Conservation (phyloP, 2,888 invertebrate genomes). For the Drosophila pseudotakahashii region DNA sequence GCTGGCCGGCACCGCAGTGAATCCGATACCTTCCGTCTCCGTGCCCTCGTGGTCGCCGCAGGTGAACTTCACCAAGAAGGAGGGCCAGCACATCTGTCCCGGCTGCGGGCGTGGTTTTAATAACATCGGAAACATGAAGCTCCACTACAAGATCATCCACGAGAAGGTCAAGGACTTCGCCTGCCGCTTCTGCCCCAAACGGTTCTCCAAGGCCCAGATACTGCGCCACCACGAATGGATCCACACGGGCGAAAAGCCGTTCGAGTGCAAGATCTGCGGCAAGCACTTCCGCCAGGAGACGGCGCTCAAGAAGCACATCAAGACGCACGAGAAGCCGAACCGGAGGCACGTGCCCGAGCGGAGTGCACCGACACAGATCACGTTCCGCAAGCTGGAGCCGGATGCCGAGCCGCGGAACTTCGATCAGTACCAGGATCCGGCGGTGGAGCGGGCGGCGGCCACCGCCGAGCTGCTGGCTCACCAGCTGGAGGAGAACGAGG, state of each 20-base stretch:
- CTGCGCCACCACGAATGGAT: conserved; percentile 83
- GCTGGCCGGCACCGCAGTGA: conserved; percentile 80
- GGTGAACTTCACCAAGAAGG: conserved; percentile 83
- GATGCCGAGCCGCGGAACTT: conserved; percentile 68
- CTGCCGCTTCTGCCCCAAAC: conserved; percentile 81
- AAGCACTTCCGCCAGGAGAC: conserved; percentile 82
- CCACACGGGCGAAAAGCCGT: conserved; percentile 83
- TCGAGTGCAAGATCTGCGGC: conserved; percentile 80
- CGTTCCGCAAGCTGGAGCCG: conserved; percentile 63
- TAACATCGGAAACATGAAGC: conserved; percentile 81
- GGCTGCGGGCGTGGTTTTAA: conserved; percentile 82
- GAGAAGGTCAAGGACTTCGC: conserved; percentile 83
- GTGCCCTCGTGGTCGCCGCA: conserved; percentile 82
- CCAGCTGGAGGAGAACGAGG: conserved; percentile 78
- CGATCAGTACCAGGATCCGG: conserved; percentile 74
- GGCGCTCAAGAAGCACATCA: conserved; percentile 81
- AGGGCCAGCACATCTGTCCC: conserved; percentile 82
- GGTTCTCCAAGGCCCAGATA: conserved; percentile 83
- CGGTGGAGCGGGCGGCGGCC: conserved; percentile 74
- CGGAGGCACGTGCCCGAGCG: conserved; percentile 57
- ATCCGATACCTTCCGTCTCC: conserved; percentile 81
- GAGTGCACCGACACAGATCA: conserved; percentile 43
- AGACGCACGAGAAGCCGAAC: conserved; percentile 79
- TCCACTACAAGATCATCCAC: conserved; percentile 82
- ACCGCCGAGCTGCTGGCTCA: conserved; percentile 80